These are phyloP conservation scores for Narcine bancroftii DNA, from an alignment of 2,113 vertebrate genomes.

Conservation along the genomic window DNA sequence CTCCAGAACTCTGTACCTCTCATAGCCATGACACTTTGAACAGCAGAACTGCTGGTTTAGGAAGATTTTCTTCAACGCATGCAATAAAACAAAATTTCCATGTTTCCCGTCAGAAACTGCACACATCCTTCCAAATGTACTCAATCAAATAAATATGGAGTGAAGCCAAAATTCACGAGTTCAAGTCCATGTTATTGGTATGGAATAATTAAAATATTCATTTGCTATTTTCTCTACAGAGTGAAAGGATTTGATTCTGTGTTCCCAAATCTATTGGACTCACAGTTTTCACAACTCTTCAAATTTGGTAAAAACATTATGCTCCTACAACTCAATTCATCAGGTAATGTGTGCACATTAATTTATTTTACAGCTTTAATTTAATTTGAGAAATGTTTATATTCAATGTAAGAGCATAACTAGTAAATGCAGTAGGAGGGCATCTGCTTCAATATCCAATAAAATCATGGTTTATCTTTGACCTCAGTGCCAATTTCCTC, in stretches of 20 bases:
- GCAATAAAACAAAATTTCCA: too few species aligned
- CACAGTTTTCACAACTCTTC: not conserved
- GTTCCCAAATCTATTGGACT: not conserved
- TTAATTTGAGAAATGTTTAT: not conserved
- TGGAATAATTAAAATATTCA: not conserved
- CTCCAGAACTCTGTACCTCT: too few species aligned
- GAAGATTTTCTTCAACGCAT: too few species aligned
- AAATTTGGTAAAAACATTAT: not conserved
- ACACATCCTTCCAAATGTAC: not conserved
- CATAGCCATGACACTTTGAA: too few species aligned
- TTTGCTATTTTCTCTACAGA: not conserved
- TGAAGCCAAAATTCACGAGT: not conserved
- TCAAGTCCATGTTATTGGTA: not conserved
- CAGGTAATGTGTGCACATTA: not conserved
- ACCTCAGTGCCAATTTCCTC: too few species aligned
- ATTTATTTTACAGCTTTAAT: not conserved
- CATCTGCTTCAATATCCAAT: not conserved
- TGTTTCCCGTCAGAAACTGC: too few species aligned
- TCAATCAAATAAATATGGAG: not conserved
- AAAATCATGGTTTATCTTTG: too few species aligned
- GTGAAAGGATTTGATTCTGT: conserved; percentile 18
- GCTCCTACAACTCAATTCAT: not conserved
- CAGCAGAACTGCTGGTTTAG: too few species aligned
- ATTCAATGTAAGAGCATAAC: not conserved
- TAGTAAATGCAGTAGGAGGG: too few species aligned